These are phyloP conservation scores for Sicus ferrugineus DNA, from an alignment of 2,888 invertebrate genomes.

Conservation along the genomic window DNA sequence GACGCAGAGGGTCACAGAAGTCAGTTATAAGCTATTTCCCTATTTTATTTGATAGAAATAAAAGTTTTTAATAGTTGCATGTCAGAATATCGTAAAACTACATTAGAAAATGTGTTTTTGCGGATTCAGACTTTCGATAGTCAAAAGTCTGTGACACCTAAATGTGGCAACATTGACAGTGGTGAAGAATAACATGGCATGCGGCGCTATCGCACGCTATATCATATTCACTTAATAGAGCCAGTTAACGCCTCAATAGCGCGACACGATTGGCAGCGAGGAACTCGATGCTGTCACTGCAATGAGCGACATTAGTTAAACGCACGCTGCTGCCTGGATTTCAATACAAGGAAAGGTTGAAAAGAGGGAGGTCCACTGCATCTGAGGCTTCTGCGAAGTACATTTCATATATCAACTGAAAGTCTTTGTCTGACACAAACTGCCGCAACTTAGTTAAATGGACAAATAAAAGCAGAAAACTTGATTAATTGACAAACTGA, in stretches of 20 bases:
- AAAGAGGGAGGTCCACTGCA: neutral
- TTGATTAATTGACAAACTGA: constrained; percentile 25
- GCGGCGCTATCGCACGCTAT: neutral
- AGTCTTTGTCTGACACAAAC: constrained; percentile 22
- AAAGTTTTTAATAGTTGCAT: neutral
- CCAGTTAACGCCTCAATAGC: constrained; percentile 16
- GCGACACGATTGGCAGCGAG: constrained; percentile 29
- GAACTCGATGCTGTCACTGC: constrained; percentile 20
- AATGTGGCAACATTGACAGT: too few relatives aligned
- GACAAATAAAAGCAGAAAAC: constrained; percentile 31
- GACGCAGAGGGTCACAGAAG: neutral
- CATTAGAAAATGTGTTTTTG: neutral
- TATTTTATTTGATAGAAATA: neutral
- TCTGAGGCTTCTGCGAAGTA: neutral
- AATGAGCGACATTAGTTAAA: constrained; percentile 16
- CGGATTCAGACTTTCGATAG: too few relatives aligned
- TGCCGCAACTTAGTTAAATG: constrained; percentile 26
- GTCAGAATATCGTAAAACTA: neutral
- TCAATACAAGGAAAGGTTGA: neutral
- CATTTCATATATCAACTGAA: constrained; percentile 1
- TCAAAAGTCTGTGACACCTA: neutral
- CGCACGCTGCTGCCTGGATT: neutral
- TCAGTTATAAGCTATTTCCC: neutral
- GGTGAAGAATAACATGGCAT: too few relatives aligned
- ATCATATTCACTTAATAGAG: constrained; percentile 9